phyloP scores from a whole-genome alignment of 2,888 invertebrate genomes.

The Dendrolimus pini region DNA sequence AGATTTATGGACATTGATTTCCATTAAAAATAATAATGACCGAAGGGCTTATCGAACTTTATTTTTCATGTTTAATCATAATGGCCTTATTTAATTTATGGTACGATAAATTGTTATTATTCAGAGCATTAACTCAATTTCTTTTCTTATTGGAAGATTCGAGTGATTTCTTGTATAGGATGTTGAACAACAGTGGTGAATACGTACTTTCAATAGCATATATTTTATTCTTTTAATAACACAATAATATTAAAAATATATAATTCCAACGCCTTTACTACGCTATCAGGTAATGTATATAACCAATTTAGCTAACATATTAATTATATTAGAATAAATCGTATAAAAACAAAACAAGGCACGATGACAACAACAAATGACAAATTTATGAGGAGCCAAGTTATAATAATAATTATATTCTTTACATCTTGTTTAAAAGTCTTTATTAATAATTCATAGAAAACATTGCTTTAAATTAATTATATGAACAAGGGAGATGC shows the following conservation, averaged over 20 bases:
- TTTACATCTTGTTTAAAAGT: too few relatives aligned
- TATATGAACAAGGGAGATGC: slow-evolving; percentile 18
- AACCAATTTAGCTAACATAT: too few relatives aligned
- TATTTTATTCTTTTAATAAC: slow-evolving; percentile 10
- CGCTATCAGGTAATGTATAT: too few relatives aligned
- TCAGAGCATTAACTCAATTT: slow-evolving; percentile 21
- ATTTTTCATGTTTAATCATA: slow-evolving; percentile 13
- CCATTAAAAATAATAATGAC: not conserved
- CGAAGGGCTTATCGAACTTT: not conserved
- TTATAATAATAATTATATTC: too few relatives aligned
- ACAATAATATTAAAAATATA: too few relatives aligned
- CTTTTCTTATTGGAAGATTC: slow-evolving; percentile 32
- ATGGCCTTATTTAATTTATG: slow-evolving; percentile 10
- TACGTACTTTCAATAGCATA: slow-evolving; percentile 38
- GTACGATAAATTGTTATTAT: slow-evolving; percentile 6
- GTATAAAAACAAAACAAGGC: too few relatives aligned
- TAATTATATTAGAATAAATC: too few relatives aligned
- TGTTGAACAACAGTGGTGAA: slow-evolving; percentile 35
- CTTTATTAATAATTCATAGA: too few relatives aligned
- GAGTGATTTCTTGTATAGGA: slow-evolving; percentile 26
- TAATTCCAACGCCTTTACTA: too few relatives aligned
- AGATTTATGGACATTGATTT: not conserved
- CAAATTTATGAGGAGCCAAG: too few relatives aligned
- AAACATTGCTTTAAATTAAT: not conserved
- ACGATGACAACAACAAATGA: too few relatives aligned